Percentiles rank a stretch among this genome's conserved stretches.
phyloP scores from a whole-genome alignment of 2,888 invertebrate species.

The Brachyopa scutellaris region DNA sequence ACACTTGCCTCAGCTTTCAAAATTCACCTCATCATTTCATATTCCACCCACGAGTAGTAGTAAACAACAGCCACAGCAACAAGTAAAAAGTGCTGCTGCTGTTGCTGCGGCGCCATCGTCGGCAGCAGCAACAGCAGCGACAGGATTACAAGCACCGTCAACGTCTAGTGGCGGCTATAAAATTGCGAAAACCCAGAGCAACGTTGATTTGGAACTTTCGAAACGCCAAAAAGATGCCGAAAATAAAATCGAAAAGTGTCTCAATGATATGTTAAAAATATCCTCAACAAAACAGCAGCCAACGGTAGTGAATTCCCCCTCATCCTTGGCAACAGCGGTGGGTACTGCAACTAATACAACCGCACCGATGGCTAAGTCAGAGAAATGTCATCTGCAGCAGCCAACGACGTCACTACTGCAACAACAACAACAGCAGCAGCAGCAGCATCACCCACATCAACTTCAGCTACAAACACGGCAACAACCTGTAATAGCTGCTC shows the following conservation, averaged over 20 bases:
- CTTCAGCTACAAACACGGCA: conserved; percentile 70
- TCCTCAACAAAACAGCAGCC: conserved; percentile 71
- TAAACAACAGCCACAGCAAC: conserved; percentile 63
- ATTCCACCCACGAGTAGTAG: conserved; percentile 75
- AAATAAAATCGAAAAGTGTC: conserved; percentile 81
- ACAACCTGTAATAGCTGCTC: conserved; percentile 68
- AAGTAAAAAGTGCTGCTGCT: conserved; percentile 21
- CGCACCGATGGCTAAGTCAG: conserved; percentile 58
- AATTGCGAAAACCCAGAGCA: conserved; percentile 77
- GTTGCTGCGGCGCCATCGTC: conserved; percentile 22
- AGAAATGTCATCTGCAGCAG: conserved; percentile 63
- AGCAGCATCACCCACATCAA: conserved; percentile 61
- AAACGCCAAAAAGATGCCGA: conserved; percentile 81
- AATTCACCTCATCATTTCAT: conserved; percentile 80
- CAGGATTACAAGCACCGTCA: conserved; percentile 32
- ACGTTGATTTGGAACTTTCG: conserved; percentile 76
- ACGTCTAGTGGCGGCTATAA: conserved; percentile 64
- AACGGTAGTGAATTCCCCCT: conserved; percentile 63
- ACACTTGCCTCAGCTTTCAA: conserved; percentile 80
- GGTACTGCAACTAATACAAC: conserved; percentile 43
- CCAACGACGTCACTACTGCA: conserved; percentile 37
- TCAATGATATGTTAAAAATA: conserved; percentile 80
- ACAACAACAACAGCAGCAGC: conserved; percentile 68
- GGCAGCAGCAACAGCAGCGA: conserved; percentile 33
- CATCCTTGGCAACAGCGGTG: conserved; percentile 66